Base-by-base conservation (phyloP, 2,797 vertebrate genomes). In the Eleutherodactylus coqui region DNA sequence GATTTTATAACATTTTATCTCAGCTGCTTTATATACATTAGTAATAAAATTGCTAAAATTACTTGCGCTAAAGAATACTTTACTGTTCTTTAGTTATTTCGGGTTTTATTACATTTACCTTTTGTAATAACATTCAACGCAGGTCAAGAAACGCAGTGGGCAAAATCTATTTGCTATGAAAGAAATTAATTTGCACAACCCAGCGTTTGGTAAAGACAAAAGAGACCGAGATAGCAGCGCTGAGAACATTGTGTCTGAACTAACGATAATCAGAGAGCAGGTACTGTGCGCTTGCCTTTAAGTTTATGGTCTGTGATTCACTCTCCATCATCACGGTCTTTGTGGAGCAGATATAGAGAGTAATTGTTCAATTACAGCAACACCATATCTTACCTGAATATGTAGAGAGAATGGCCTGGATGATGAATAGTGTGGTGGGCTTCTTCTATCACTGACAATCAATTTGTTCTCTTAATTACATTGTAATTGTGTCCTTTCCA, bases 221-320 rank as follows among this genome's bases (percentile, higher is more conserved):
- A 96, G 92, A 88, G 95, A 95, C 81, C 94, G 96, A 90, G 96
- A 98, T 87, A 96, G 92, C 81, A 97, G 93, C 2, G 94, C 96
- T 36, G 96, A 96, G 89, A 97, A 94, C 87, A 97, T 97, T 79
- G 94, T 98, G 81, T 97, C 95, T 11, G 96, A 98, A 90, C 93
- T 98, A 80, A 95, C 95, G 0, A 97, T 98, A 91, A 94, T 97
- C 90, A 97, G 95, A 93, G 96, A 98, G 87, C 96, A 98, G 94
- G 96, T 95, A 90, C 86, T 13, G n/a, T n/a, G n/a, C n/a, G 67
- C 73, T 5, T 88, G 83, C 8, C 49, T 72, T 62, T 45, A 36
- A 17, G 45, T 72, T 49, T 47, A 17, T 69, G 29, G 1, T 70
- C 29, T 53, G 53, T 70, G 21, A 53, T 53, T 82, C 47, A 53